Percentiles rank a stretch among this genome's conserved stretches.
Evolutionary conservation across 2,797 vertebrate genomes (phyloP).

Genomic region (Characodon lateralis): DNA sequence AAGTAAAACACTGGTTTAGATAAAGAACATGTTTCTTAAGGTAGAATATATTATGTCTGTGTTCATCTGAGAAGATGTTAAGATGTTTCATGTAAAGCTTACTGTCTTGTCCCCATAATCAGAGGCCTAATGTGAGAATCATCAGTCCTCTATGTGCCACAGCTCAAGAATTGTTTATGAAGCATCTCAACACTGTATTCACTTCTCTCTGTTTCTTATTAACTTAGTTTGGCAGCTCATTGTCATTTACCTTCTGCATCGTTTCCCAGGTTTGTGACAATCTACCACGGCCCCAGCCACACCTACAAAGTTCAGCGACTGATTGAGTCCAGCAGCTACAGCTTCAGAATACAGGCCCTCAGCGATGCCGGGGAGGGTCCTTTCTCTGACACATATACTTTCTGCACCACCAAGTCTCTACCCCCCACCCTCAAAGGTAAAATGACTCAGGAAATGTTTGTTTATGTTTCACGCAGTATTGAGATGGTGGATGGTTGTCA

Average conservation of each 20-base stretch:
- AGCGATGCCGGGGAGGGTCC: conserved; percentile 93
- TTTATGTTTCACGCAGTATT: not conserved
- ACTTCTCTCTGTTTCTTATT: not conserved
- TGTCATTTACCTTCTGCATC: not conserved
- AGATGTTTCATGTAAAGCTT: not conserved
- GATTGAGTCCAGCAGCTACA: conserved; percentile 91
- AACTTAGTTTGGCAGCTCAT: conserved; percentile 1
- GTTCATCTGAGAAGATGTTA: not conserved
- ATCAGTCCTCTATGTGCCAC: not conserved
- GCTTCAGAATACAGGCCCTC: conserved; percentile 94
- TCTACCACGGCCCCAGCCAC: conserved; percentile 96
- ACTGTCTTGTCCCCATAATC: not conserved
- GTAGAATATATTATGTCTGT: not conserved
- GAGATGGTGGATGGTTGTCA: not conserved
- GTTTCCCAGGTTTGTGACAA: conserved; percentile 87
- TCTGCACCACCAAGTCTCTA: conserved; percentile 94
- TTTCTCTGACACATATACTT: conserved; percentile 90
- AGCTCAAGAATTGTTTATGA: not conserved
- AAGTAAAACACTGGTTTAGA: not conserved
- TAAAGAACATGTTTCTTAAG: not conserved
- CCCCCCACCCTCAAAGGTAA: conserved; percentile 96
- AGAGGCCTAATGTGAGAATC: not conserved
- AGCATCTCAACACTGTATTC: not conserved
- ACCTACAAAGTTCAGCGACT: conserved; percentile 97
- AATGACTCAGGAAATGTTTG: not conserved